Conservation (phyloP, 2,797 vertebrate genomes). For the Rhadinocentrus ornatus region DNA sequence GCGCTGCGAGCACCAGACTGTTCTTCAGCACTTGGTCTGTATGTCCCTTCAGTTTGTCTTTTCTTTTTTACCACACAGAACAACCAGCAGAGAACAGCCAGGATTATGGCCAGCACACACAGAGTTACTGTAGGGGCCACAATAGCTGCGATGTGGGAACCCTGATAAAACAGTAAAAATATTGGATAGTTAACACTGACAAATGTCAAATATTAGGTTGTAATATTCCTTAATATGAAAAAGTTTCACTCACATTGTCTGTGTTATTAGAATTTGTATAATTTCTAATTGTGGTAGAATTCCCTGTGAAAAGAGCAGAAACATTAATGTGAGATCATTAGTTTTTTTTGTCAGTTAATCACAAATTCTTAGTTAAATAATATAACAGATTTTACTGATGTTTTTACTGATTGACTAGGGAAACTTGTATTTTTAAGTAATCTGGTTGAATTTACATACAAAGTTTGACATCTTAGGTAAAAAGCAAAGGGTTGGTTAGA, state of each 20-base stretch:
- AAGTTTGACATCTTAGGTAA: no score
- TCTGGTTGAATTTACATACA: not conserved
- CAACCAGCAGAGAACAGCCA: slow-evolving; percentile 75
- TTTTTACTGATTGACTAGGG: no score
- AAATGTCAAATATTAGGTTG: not conserved
- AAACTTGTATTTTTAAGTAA: not conserved
- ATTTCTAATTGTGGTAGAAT: not conserved
- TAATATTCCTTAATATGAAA: not conserved
- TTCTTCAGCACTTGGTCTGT: slow-evolving; percentile 90
- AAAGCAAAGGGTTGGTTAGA: not conserved
- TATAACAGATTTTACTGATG: no score
- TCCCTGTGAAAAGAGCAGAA: slow-evolving; percentile 61
- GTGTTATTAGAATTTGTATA: not conserved
- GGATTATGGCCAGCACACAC: slow-evolving; percentile 75
- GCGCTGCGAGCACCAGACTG: slow-evolving; percentile 83
- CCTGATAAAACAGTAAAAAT: slow-evolving; percentile 49
- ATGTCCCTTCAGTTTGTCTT: slow-evolving; percentile 92
- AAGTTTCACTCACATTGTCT: slow-evolving; percentile 51
- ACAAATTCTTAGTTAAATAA: not conserved
- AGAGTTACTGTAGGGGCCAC: slow-evolving; percentile 86
- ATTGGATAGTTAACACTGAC: not conserved
- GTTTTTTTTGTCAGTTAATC: not conserved
- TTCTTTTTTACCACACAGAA: slow-evolving; percentile 89
- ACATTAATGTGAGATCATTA: slow-evolving; percentile 10
- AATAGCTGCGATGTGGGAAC: slow-evolving; percentile 79